Evolutionary conservation across 2,113 vertebrate species (phyloP), one percentile per base, ranked within the genome.

Genomic region (Carassius carassius): DNA sequence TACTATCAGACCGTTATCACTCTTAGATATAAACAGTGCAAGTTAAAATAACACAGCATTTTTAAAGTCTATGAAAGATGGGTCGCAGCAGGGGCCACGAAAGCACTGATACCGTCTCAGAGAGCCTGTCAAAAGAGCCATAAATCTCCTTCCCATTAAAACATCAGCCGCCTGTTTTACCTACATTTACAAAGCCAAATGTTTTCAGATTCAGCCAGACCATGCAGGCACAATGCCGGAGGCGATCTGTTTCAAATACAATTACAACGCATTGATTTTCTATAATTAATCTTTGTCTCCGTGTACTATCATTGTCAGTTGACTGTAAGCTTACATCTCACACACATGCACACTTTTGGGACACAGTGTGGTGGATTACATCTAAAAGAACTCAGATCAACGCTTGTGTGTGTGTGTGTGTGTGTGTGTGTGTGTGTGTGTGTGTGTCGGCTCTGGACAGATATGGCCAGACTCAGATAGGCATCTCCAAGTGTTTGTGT

Each of bases 191-290:
- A 89, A 73, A 73, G 80, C 75, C 1, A 79, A 84, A 83, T 69
- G 60, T 86, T 82, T 86, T 84, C 47, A 87, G 83, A 79, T 87
- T 29, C 72, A 84, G 73, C 58, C 60, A 13, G 80, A 44, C 84
- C 84, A 86, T 6, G 54, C 76, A 56, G 81, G 72, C 60, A 89
- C 84, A 69, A 70, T 79, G 86, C 88, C 74, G 67, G 29, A 84
- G 84, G 84, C 67, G 51, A 77, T 87, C 70, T 85, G 81, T 72
- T 85, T 47, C 58, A 92, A 93, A 93, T 91, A 91, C 94, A 93
- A 94, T 95, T 92, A 92, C 93, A 91, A 91, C 84, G 89, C 92
- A 94, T 94, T 92, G 93, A 95, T 94, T 93, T 94, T 87, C 88
- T 87, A 90, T 90, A 86, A 90, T 93, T 93, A 93, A 93, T 92